phyloP scores from a whole-genome alignment of 1,140 invertebrate species.

The Danaus plexippus region DNA sequence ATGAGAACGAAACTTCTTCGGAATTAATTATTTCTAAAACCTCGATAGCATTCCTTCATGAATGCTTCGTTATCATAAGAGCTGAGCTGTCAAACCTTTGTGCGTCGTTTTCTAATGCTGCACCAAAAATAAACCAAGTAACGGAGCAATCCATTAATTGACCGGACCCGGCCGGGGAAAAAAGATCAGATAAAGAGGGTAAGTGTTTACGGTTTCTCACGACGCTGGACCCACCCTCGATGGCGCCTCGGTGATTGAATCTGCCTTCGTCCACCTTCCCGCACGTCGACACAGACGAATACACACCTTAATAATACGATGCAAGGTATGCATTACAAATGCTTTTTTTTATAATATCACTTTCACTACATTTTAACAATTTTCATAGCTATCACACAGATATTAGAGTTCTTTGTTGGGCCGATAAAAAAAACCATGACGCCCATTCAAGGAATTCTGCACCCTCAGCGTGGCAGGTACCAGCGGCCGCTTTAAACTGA shows the following conservation, averaged over 20 bases:
- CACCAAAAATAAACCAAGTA: conserved; percentile 65
- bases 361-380: conserved; percentile 7
- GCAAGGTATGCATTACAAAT: conserved; percentile 18
- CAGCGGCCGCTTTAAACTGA: conserved; percentile 65
- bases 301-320: conserved; percentile 21
- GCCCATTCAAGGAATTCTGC: conserved; percentile 69
- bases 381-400: conserved; percentile 23
- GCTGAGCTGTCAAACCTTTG: conserved; percentile 57
- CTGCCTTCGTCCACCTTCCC: conserved; percentile 56
- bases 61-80: conserved; percentile 45
- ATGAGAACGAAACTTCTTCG: no score
- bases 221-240: conserved; percentile 64
- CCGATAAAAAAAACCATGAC: conserved; percentile 24
- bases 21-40: conserved; percentile 20
- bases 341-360: conserved; percentile 10
- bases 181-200: conserved; percentile 69
- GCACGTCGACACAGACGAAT: conserved; percentile 24
- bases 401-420: conserved; percentile 20
- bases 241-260: conserved; percentile 70
- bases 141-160: conserved; percentile 70
- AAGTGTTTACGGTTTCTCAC: conserved; percentile 71
- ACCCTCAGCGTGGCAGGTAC: conserved; percentile 66
- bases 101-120: conserved; percentile 53
- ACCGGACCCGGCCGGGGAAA: conserved; percentile 57
- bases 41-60: conserved; percentile 25